Percentiles rank a stretch among this genome's conserved stretches.
Conservation (phyloP, 2,888 invertebrate species). For the Xanthorhoe spadicearia region DNA sequence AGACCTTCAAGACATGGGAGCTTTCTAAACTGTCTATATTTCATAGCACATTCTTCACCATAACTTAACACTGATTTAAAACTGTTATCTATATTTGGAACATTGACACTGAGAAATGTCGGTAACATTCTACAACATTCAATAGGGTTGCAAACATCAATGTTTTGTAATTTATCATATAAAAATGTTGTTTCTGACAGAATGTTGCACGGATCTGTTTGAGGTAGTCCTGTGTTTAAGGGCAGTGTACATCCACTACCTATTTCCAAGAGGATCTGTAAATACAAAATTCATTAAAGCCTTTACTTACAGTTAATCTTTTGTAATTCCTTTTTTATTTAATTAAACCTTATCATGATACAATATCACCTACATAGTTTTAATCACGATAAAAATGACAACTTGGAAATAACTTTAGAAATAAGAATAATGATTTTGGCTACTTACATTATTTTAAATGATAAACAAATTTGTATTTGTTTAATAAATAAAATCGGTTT, state of each 20-base stretch:
- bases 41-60: slow-evolving; percentile 3
- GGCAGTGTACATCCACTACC: background rate
- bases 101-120: background rate
- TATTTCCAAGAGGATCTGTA: background rate
- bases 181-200: background rate
- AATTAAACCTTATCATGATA: no score
- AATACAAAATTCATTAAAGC: background rate
- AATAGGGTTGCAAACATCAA: background rate
- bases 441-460: no score
- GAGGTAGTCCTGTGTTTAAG: background rate
- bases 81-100: background rate
- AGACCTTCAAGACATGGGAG: background rate
- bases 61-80: background rate
- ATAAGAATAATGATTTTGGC: no score
- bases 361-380: no score
- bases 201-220: background rate
- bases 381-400: no score
- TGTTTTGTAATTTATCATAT: background rate
- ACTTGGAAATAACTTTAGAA: no score
- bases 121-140: background rate
- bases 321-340: no score
- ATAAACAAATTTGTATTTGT: no score
- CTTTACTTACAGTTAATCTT: background rate
- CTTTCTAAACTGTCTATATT: background rate
- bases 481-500: no score